These are phyloP conservation scores for Helicolenus hilgendorfi DNA, from an alignment of 2,797 vertebrate genomes.

Conservation along the genomic window DNA sequence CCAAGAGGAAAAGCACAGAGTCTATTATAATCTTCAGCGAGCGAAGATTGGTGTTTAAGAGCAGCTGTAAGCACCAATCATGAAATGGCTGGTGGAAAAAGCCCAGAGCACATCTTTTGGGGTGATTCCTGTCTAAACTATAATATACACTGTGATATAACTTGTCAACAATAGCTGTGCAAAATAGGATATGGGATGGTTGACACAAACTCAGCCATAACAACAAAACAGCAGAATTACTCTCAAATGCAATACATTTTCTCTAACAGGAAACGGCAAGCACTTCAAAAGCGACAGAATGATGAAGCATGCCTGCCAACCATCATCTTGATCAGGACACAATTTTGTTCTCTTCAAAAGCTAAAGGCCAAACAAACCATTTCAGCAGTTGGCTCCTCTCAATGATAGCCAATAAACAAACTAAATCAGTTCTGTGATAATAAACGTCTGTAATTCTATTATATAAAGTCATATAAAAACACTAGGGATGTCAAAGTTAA, in stretches of 20 bases:
- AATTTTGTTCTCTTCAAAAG: neutral
- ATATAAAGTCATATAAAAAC: neutral
- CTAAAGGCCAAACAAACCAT: neutral
- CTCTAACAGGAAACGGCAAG: neutral
- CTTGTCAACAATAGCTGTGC: neutral
- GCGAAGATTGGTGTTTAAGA: constrained; percentile 16
- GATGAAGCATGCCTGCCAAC: neutral
- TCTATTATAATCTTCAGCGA: constrained; percentile 55
- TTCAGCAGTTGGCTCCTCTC: neutral
- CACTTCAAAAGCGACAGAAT: neutral
- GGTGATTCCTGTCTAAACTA: neutral
- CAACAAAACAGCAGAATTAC: neutral
- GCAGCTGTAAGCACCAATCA: constrained; percentile 10
- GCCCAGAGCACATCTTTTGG: neutral
- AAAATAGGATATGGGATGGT: neutral
- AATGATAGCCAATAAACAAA: constrained; percentile 13
- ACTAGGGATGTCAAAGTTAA: too few relatives aligned
- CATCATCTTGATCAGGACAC: neutral
- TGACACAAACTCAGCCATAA: neutral
- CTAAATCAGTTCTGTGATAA: neutral
- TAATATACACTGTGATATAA: neutral
- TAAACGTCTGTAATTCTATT: neutral
- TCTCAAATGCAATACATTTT: neutral
- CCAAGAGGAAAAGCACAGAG: constrained; percentile 38
- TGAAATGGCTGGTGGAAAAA: constrained; percentile 8